Conservation (phyloP, 23 tunicate genomes). For the Oikopleura albicans region DNA sequence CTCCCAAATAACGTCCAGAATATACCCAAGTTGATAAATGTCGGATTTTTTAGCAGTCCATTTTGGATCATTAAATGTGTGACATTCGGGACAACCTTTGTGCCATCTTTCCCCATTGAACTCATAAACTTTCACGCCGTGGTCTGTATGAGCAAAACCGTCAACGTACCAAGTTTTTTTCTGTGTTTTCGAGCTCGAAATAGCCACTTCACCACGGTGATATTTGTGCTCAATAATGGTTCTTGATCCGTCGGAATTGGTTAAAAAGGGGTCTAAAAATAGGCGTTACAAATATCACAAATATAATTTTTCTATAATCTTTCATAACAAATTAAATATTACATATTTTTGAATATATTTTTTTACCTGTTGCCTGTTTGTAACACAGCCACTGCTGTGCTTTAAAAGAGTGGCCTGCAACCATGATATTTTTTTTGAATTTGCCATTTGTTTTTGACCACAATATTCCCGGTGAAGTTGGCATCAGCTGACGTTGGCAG, state of each 20-base stretch:
- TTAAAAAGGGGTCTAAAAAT: background rate
- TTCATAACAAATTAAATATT: too few relatives aligned
- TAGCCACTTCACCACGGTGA: background rate
- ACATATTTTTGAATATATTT: background rate
- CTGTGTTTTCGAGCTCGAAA: background rate
- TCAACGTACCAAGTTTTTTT: too few relatives aligned
- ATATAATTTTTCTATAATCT: too few relatives aligned
- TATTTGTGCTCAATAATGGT: background rate
- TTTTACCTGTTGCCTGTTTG: background rate
- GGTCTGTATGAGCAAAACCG: background rate
- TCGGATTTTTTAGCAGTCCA: background rate
- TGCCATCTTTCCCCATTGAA: background rate
- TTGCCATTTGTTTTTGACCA: background rate
- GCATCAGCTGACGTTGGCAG: background rate
- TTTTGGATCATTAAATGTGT: background rate
- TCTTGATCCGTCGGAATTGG: background rate
- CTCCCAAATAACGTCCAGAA: background rate
- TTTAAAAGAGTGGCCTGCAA: background rate
- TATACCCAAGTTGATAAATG: background rate
- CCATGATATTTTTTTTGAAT: background rate
- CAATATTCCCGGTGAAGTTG: background rate
- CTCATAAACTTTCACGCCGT: background rate
- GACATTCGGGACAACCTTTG: background rate
- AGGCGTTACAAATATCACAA: too few relatives aligned
- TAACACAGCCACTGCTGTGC: background rate